phyloP scores from a whole-genome alignment of 2,113 vertebrate species.

The Eulemur macaco region DNA sequence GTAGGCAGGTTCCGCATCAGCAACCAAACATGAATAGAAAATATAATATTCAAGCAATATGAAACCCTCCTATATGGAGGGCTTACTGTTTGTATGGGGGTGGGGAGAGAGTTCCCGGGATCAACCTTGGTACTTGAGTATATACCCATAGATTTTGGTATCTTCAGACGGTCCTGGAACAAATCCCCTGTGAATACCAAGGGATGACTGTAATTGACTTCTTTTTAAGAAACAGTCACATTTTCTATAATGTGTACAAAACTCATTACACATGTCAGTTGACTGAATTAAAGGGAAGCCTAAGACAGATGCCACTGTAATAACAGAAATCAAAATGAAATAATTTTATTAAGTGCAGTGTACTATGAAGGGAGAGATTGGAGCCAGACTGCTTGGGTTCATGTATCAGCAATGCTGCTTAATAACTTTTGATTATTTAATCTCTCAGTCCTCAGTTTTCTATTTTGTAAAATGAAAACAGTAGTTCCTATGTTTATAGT shows the following conservation, averaged over 20 bases:
- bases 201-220: background rate
- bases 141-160: background rate
- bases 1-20: background rate
- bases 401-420: background rate
- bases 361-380: background rate
- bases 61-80: background rate
- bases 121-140: background rate
- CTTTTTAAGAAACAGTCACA: background rate
- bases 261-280: background rate
- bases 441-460: background rate
- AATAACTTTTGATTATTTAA: constrained; percentile 15
- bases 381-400: background rate
- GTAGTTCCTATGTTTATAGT: background rate
- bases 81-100: background rate
- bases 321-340: constrained; percentile 18
- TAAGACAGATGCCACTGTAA: background rate
- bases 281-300: constrained; percentile 28
- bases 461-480: background rate
- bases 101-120: background rate
- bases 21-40: background rate
- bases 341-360: background rate
- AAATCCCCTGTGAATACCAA: background rate
- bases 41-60: background rate
- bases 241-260: constrained; percentile 46
- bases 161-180: background rate